Conservation (phyloP, 1,140 invertebrate species). For the Drosophila equinoxialis region DNA sequence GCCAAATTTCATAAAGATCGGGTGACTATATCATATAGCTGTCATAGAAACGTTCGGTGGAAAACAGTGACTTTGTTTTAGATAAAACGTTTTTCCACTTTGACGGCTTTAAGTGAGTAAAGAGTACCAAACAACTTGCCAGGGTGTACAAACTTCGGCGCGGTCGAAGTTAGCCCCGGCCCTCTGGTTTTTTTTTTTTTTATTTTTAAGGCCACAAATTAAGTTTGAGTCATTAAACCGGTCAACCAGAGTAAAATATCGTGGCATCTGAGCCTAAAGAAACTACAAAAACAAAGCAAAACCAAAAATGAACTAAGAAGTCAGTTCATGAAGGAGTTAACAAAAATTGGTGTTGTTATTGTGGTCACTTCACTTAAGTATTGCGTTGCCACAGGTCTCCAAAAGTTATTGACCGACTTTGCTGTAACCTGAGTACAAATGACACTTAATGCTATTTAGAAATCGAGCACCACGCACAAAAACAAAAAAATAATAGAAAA, state of each 20-base stretch:
- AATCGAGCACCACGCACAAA: conserved; percentile 40
- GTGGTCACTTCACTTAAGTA: conserved; percentile 59
- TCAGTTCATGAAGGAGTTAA: conserved; percentile 54
- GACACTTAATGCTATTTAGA: conserved; percentile 65
- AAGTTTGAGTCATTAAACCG: conserved; percentile 76
- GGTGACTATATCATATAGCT: too few relatives aligned
- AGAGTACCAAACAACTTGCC: too few relatives aligned
- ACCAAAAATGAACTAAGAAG: conserved; percentile 38
- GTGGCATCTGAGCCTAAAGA: conserved; percentile 47
- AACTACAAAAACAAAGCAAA: background rate
- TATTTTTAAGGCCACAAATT: conserved; percentile 67
- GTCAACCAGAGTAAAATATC: conserved; percentile 50
- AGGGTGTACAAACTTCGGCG: too few relatives aligned
- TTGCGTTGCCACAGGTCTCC: conserved; percentile 47
- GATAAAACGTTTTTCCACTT: too few relatives aligned
- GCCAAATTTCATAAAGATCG: too few relatives aligned
- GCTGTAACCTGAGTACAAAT: conserved; percentile 61
- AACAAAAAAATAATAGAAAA: background rate
- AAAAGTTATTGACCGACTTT: conserved; percentile 77
- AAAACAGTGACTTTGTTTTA: too few relatives aligned
- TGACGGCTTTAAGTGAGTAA: too few relatives aligned
- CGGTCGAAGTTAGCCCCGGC: too few relatives aligned
- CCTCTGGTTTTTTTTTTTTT: conserved; percentile 1
- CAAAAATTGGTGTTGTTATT: conserved; percentile 51
- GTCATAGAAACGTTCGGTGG: too few relatives aligned